These are phyloP conservation scores for Papilio dardanus DNA, from an alignment of 1,140 invertebrate species.

Conservation along the genomic window DNA sequence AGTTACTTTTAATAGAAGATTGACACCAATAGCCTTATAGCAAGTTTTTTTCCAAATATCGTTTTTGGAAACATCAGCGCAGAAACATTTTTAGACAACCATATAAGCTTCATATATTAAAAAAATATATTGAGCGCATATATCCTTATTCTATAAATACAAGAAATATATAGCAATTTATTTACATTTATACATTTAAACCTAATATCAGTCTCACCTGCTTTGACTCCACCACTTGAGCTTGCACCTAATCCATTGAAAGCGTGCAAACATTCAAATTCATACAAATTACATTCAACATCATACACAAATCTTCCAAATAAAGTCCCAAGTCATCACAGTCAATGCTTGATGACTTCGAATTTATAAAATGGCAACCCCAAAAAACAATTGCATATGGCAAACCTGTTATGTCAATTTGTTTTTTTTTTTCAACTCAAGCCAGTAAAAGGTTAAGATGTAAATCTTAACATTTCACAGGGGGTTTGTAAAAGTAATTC, in stretches of 20 bases:
- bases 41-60: neutral
- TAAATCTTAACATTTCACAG: too few relatives aligned
- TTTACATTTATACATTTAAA: neutral
- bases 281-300: constrained; percentile 28
- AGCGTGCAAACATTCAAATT: constrained; percentile 39
- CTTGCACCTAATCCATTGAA: constrained; percentile 40
- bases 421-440: too few relatives aligned
- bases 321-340: neutral
- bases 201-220: constrained; percentile 43
- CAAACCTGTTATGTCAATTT: too few relatives aligned
- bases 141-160: neutral
- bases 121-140: neutral
- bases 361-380: too few relatives aligned
- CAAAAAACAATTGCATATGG: too few relatives aligned
- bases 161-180: neutral
- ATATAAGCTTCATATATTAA: too few relatives aligned
- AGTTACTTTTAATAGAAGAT: constrained; percentile 8
- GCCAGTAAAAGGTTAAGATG: too few relatives aligned
- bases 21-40: neutral
- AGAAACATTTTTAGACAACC: too few relatives aligned
- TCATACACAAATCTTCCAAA: neutral
- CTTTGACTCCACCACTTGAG: constrained; percentile 40
- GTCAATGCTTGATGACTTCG: too few relatives aligned
- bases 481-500: too few relatives aligned
- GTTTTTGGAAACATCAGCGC: neutral